A percentile compares a stretch with the other conserved stretches of the same genome.
phyloP scores from a whole-genome alignment of 2,113 vertebrate genomes.

The Tichodroma muraria region DNA sequence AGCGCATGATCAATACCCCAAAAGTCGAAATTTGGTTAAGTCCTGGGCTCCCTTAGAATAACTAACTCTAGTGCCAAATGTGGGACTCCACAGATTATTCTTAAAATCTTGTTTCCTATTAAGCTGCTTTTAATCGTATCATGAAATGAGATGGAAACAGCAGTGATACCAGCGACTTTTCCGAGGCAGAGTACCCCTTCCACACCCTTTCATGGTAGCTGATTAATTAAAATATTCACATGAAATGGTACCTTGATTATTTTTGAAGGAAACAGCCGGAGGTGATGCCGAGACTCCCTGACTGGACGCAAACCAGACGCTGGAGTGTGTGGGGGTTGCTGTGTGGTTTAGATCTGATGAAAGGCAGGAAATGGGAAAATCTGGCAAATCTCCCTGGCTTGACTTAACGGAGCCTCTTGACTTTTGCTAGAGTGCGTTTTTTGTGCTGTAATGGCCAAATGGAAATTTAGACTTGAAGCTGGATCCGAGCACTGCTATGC shows the following conservation, averaged over 20 bases:
- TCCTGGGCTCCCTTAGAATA: background rate
- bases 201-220: constrained; percentile 45
- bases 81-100: background rate
- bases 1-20: background rate
- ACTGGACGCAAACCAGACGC: constrained; percentile 71
- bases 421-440: constrained; percentile 51
- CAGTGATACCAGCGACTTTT: background rate
- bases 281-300: constrained; percentile 5
- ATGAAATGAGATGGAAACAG: background rate
- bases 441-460: constrained; percentile 42
- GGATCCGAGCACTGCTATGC: background rate
- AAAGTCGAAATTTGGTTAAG: background rate
- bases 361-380: constrained; percentile 70
- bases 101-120: background rate
- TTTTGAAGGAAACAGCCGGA: constrained; percentile 57
- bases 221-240: constrained; percentile 69
- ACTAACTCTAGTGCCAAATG: background rate
- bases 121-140: background rate
- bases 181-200: background rate
- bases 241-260: constrained; percentile 46
- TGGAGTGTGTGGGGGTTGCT: constrained; percentile 18
- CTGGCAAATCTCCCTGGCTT: constrained; percentile 60
- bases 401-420: constrained; percentile 60
- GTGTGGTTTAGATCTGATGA: constrained; percentile 64
- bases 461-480: constrained; percentile 37